Evolutionary conservation across 2,888 invertebrate genomes (phyloP).

Genomic region (Zootermopsis nevadensis): DNA sequence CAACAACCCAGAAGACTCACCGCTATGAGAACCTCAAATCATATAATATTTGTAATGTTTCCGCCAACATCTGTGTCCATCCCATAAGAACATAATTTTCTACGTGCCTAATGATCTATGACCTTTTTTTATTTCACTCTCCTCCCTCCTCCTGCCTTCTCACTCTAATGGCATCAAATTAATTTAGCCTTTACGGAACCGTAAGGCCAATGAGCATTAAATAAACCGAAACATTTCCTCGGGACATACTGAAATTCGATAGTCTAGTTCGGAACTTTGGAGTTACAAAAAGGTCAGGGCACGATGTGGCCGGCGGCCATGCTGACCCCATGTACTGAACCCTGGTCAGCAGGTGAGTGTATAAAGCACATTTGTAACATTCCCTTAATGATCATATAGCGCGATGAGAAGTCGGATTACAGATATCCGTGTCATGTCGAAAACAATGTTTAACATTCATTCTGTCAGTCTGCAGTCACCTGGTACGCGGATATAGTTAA

Average conservation of each 20-base stretch:
- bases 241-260: not conserved
- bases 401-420: not conserved
- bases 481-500: too few species aligned
- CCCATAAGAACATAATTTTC: too few species aligned
- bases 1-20: too few species aligned
- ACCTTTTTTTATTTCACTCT: too few species aligned
- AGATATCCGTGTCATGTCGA: too few species aligned
- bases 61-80: too few species aligned
- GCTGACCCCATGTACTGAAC: not conserved
- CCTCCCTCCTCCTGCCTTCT: not conserved
- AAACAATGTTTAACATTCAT: too few species aligned
- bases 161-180: not conserved
- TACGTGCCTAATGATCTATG: too few species aligned
- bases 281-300: conserved; percentile 9
- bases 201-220: not conserved
- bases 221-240: not conserved
- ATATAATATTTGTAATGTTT: too few species aligned
- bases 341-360: conserved; percentile 4
- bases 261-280: conserved; percentile 11
- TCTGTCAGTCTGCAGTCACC: too few species aligned
- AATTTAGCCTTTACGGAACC: not conserved
- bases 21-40: too few species aligned
- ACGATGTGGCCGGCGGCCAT: not conserved
- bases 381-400: not conserved
- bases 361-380: not conserved